Evolutionary conservation across 2,797 vertebrate genomes (phyloP).

Genomic region (Enteromius mattozi): DNA sequence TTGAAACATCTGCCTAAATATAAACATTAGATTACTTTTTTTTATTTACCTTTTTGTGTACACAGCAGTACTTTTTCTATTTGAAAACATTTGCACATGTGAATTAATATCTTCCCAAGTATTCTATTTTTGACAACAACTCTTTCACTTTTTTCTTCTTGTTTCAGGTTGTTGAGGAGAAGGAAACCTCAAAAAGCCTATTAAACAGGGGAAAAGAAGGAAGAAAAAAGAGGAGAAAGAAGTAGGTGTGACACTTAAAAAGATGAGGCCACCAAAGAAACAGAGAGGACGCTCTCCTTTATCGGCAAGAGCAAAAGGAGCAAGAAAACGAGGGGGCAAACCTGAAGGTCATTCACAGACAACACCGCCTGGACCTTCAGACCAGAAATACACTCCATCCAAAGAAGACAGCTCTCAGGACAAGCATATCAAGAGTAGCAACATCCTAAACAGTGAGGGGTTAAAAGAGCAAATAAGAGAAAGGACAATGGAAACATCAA

Average conservation of each 20-base stretch:
- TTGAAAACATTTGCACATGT: neutral
- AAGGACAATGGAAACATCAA: slow-evolving; percentile 68
- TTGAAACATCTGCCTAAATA: neutral
- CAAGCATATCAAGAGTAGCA: slow-evolving; percentile 69
- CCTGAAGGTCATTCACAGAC: slow-evolving; percentile 69
- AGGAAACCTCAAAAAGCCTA: neutral
- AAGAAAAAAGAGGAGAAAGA: slow-evolving; percentile 10
- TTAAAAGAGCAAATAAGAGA: slow-evolving; percentile 66
- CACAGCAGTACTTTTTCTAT: neutral
- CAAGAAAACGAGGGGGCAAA: slow-evolving; percentile 72
- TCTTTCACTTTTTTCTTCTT: slow-evolving; percentile 52
- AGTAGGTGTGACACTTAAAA: slow-evolving; percentile 53
- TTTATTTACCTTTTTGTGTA: neutral
- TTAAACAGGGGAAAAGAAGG: neutral
- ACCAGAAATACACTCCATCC: slow-evolving; percentile 68
- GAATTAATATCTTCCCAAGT: neutral
- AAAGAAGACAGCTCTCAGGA: slow-evolving; percentile 62
- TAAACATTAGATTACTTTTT: neutral
- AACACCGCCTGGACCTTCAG: slow-evolving; percentile 63
- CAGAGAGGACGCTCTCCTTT: slow-evolving; percentile 79
- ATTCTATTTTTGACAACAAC: neutral
- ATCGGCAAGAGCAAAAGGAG: slow-evolving; percentile 82
- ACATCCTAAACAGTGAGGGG: slow-evolving; percentile 65
- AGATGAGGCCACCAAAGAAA: slow-evolving; percentile 88
- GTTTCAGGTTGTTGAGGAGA: slow-evolving; percentile 60